A percentile compares a stretch with the other conserved stretches of the same genome.
Evolutionary conservation across 2,797 vertebrate genomes (phyloP).

Genomic region (Lacerta bilineata): DNA sequence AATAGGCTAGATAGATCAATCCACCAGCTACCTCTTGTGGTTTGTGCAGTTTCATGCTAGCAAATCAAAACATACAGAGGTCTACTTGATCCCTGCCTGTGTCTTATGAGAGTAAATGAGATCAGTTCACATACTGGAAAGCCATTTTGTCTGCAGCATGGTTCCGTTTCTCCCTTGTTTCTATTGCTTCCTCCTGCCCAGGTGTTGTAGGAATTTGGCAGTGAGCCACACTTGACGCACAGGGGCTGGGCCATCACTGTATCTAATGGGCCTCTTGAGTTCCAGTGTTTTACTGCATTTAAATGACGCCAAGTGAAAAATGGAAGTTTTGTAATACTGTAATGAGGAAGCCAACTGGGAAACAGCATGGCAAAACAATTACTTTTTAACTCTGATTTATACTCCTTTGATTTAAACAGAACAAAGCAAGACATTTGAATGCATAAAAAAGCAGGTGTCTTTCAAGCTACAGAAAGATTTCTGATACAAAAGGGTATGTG

Average conservation of each 20-base stretch:
- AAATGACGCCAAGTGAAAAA: neutral
- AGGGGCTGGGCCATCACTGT: neutral
- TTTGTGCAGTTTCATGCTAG: neutral
- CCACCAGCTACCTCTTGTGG: too few species aligned
- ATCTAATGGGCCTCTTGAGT: neutral
- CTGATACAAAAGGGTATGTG: slow-evolving; percentile 19
- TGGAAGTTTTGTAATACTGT: neutral
- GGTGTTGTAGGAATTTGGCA: neutral
- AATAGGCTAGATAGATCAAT: too few species aligned
- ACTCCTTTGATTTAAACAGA: slow-evolving; percentile 16
- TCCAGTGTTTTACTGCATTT: neutral
- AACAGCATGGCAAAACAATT: slow-evolving; percentile 21
- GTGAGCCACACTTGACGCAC: neutral
- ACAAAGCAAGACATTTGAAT: slow-evolving; percentile 15
- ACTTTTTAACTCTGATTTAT: slow-evolving; percentile 17
- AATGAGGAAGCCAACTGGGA: neutral
- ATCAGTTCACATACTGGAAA: neutral
- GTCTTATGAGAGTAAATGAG: neutral
- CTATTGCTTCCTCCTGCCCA: neutral
- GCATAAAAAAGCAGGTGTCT: slow-evolving; percentile 13
- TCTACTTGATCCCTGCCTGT: neutral
- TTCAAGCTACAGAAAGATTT: slow-evolving; percentile 19
- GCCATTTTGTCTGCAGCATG: too few species aligned
- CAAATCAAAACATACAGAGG: neutral
- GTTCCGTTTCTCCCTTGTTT: neutral